Base-by-base conservation (phyloP, 2,113 vertebrate species). In the Neolamprologus caudopunctatus region DNA sequence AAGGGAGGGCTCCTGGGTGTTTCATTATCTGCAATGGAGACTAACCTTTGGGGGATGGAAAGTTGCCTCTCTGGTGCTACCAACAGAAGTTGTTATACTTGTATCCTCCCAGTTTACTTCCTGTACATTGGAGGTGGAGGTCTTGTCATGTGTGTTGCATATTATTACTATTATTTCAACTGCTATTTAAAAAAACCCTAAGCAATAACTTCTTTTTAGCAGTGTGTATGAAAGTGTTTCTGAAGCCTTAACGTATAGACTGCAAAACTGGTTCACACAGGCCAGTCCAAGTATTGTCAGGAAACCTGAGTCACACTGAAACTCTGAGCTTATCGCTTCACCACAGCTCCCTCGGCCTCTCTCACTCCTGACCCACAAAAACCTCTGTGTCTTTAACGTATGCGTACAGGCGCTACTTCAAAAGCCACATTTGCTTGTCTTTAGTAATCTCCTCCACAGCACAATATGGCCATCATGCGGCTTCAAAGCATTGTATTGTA, bases 181-280 rank as follows among this genome's bases (percentile, higher is more conserved):
- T 71, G n/a, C n/a, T 24, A 21, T 68, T 24, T 5, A 68, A 61
- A 57, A n/a, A 1, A 3, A 0, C 1, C 11, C 0, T 21, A 9
- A 14, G n/a, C n/a, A 24, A 68, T 40, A 21, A 40, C 11, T 68
- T 14, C n/a, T 71, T 9, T 21, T 37, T 0, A 66, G 33, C 2
- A n/a, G 61, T 66, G 61, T 66, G 3, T 2, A 12, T 12, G 17
- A 68, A 0, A 40, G 35, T 71, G 19, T 71, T 42, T 71, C 66
- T 42, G n/a, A 42, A 71, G 35, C 0, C 66, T 71, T 24, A 42
- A 42, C 1, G 3, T 16, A 42, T 14, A 71, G 66, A 14, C 8
- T 71, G 66, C 66, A 42, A 42, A 42, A 71, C 66, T 2, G 37
- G 37, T 71, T 71, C 19, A 68, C 37, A 71, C 35, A 71, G 5